These are phyloP conservation scores for Arenaria interpres DNA, from an alignment of 2,113 vertebrate species.

Conservation along the genomic window DNA sequence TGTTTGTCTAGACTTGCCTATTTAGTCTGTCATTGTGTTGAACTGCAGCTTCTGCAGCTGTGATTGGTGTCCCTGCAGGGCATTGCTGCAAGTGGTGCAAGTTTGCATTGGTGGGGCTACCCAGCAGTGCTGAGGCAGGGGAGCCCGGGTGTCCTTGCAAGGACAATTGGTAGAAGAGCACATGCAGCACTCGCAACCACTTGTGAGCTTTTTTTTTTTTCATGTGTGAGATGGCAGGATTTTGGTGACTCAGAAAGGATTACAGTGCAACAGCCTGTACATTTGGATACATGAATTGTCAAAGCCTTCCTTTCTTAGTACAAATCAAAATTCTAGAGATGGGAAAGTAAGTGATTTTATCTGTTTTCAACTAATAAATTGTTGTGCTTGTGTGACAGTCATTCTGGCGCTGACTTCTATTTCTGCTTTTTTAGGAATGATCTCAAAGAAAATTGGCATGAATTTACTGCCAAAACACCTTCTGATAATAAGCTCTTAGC, in stretches of 20 bases:
- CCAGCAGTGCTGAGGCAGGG: too few relatives aligned
- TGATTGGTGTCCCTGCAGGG: too few relatives aligned
- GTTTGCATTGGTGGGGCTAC: too few relatives aligned
- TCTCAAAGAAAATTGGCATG: background rate
- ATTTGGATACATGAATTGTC: background rate
- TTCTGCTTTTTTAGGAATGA: background rate
- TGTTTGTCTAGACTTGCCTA: constrained; percentile 24
- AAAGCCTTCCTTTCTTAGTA: background rate
- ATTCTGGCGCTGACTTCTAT: background rate
- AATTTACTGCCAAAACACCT: background rate
- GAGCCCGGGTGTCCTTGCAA: too few relatives aligned
- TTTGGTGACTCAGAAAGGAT: background rate
- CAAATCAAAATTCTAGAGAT: background rate
- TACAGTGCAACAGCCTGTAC: background rate
- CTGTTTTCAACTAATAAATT: background rate
- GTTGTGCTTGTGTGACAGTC: background rate
- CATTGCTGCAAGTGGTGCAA: too few relatives aligned
- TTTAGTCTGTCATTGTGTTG: constrained; percentile 31
- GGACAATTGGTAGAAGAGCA: too few relatives aligned
- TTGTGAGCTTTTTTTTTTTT: background rate
- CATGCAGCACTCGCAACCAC: background rate
- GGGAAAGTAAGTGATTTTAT: background rate
- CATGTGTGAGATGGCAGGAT: background rate
- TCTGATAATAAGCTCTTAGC: background rate
- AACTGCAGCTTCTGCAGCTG: background rate